Evolutionary conservation across 2,113 vertebrate species (phyloP).

Genomic region (Sialia sialis): DNA sequence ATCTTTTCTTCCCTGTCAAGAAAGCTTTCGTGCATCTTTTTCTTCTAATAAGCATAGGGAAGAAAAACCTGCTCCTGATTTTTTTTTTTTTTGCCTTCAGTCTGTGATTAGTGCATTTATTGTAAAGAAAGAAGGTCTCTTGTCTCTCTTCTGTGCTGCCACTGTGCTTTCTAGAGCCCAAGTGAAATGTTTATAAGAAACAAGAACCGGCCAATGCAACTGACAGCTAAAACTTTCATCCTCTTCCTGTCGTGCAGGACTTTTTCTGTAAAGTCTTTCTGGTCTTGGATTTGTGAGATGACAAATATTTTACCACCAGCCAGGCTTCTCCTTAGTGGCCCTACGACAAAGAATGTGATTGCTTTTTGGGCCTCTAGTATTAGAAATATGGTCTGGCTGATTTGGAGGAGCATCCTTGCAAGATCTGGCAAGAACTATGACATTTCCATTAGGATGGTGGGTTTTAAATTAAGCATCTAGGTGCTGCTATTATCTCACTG

Average conservation of each 20-base stretch:
- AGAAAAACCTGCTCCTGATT: not conserved
- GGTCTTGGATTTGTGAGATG: not conserved
- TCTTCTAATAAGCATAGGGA: not conserved
- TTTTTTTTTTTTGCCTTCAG: not conserved
- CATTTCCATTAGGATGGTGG: fast-evolving
- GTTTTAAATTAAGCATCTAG: not conserved
- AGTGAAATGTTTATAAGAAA: not conserved
- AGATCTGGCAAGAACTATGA: not conserved
- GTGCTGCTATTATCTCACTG: not conserved
- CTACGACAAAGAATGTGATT: not conserved
- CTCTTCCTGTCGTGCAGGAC: not conserved
- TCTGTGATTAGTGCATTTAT: not conserved
- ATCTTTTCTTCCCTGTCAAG: not conserved
- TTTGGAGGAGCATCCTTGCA: not conserved
- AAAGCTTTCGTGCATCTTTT: not conserved
- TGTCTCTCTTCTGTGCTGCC: not conserved
- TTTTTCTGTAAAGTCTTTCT: not conserved
- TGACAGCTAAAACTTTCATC: not conserved
- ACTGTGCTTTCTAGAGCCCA: not conserved
- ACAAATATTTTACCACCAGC: not conserved
- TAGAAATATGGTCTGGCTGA: not conserved
- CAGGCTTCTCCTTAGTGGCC: not conserved
- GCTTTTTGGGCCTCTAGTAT: not conserved
- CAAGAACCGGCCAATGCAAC: not conserved
- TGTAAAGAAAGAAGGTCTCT: not conserved